Evolutionary conservation across 2,888 invertebrate species (phyloP).

Genomic region (Trilocha varians): DNA sequence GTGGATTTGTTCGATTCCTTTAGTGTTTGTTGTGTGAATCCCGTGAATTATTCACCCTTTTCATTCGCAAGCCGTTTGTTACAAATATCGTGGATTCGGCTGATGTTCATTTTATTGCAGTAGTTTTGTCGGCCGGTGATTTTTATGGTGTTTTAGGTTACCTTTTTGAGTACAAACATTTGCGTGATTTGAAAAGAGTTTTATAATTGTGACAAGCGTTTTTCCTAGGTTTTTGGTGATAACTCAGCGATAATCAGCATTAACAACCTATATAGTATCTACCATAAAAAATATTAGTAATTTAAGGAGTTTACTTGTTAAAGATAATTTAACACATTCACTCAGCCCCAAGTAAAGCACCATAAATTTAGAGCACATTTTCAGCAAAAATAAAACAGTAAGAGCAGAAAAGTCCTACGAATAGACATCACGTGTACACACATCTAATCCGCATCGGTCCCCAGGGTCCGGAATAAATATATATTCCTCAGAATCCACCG

Average conservation of each 20-base stretch:
- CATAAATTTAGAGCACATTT: background rate
- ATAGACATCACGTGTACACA: slow-evolving; percentile 57
- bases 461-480: slow-evolving; percentile 64
- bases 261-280: too few species aligned
- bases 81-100: slow-evolving; percentile 28
- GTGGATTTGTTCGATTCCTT: slow-evolving; percentile 48
- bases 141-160: too few species aligned
- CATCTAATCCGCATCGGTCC: slow-evolving; percentile 53
- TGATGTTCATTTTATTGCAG: background rate
- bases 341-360: too few species aligned
- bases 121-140: too few species aligned
- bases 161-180: too few species aligned
- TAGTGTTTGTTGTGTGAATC: slow-evolving; percentile 35
- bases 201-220: too few species aligned
- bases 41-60: slow-evolving; percentile 60
- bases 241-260: too few species aligned
- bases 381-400: slow-evolving; percentile 3
- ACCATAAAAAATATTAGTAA: too few species aligned
- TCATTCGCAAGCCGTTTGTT: slow-evolving; percentile 26
- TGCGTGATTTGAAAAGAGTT: too few species aligned
- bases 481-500: slow-evolving; percentile 60
- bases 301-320: too few species aligned
- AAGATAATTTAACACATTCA: too few species aligned
- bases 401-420: slow-evolving; percentile 25
- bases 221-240: too few species aligned